Evolutionary conservation across 1,140 invertebrate genomes (phyloP), one percentile per base, ranked within the genome.

Genomic region (Aphidius ervi): DNA sequence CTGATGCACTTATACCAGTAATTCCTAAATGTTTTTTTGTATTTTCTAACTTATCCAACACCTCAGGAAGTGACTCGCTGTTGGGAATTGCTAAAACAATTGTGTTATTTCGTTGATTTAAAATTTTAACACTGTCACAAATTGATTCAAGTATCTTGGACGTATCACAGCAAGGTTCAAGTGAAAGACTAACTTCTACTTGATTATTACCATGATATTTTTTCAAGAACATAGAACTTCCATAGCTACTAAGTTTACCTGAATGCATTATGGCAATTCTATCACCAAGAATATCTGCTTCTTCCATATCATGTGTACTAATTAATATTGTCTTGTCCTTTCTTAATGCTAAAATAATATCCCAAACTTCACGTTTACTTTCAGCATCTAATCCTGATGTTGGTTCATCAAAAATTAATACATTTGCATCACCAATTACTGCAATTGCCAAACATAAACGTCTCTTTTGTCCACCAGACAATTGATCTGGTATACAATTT

Each of bases 241-340:
- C 94, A 77, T 86, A 87, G 70, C 93, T 94, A 68, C 87, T 85
- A 1, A 97, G 74, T 57, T 83, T 78, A 3, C 94, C 95, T 50
- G 88, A 84, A 52, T 92, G 86, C 84, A 98, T 89, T 57, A 97
- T 96, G 5, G 93, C 92, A 63, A 97, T 93, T 63, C 92, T 83
- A 76, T 98, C 94, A 2, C 94, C 95, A 1, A 98, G 81, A 20
- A 92, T 84, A 79, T 99, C 95, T 6, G 96, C 96, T 81, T 99
- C 96, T 79, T 98, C 96, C 94, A 99, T 97, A 76, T 94, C 97
- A 78, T 99, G 96, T 2, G 96, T 99, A 3, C 94, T 96, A 2
- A 99, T 83, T 5, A 99, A 77, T 68, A 98, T 92, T 3, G 94
- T 96, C 45, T 90, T 82, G 20, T 84, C 77, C 52, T 81, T 85